Conservation (phyloP, 2,797 vertebrate species). For the Rhinoraja longicauda region DNA sequence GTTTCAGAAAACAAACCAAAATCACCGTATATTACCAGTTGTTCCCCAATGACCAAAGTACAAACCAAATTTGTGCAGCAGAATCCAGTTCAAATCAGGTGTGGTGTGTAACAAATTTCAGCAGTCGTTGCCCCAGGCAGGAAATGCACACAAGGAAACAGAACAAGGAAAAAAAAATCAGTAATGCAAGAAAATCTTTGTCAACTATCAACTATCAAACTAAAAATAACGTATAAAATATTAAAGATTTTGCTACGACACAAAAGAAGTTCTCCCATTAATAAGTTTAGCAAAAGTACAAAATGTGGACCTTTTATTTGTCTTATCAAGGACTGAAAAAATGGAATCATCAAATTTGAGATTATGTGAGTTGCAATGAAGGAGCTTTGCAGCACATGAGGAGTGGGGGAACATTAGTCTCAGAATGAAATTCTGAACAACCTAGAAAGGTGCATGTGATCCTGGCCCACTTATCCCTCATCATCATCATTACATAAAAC, state of each 20-base stretch:
- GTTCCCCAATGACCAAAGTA: slow-evolving; percentile 57
- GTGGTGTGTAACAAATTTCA: slow-evolving; percentile 62
- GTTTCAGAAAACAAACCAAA: background rate
- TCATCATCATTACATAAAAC: no score
- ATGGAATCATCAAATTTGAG: background rate
- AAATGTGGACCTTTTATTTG: background rate
- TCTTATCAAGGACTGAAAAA: background rate
- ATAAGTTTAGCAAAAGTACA: background rate
- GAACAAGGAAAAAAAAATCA: slow-evolving; percentile 87
- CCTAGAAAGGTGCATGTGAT: background rate
- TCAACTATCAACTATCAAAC: background rate
- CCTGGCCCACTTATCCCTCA: no score
- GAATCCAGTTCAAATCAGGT: slow-evolving; percentile 59
- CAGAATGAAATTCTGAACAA: background rate
- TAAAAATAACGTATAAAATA: background rate
- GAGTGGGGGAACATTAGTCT: background rate
- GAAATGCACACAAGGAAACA: slow-evolving; percentile 65
- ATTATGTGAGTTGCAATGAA: background rate
- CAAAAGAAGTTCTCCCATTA: background rate
- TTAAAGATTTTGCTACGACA: background rate
- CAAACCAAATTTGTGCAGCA: slow-evolving; percentile 69
- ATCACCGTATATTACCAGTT: slow-evolving; percentile 55
- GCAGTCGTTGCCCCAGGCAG: slow-evolving; percentile 66
- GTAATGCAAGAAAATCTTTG: slow-evolving; percentile 74
- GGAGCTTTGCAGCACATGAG: background rate